Evolutionary conservation across 2,113 vertebrate genomes (phyloP).

Genomic region (Solea solea): DNA sequence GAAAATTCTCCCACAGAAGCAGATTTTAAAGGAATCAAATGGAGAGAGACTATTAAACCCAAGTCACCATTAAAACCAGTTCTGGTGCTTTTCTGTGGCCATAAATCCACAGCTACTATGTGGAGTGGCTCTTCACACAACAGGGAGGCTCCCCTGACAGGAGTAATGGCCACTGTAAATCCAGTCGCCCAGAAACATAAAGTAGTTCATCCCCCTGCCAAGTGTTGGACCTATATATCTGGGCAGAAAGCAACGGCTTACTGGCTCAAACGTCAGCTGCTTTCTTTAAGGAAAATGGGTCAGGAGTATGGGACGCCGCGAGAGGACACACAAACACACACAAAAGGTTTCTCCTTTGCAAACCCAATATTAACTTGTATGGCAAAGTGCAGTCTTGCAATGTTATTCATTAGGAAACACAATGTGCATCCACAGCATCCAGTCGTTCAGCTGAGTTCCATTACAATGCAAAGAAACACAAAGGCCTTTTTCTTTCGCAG

Average conservation of each 20-base stretch:
- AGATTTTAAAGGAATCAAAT: slow-evolving; percentile 33
- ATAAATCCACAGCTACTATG: slow-evolving; percentile 49
- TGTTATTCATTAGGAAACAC: too few species aligned
- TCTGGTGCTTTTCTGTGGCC: slow-evolving; percentile 18
- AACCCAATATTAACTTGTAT: slow-evolving; percentile 19
- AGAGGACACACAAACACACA: background rate
- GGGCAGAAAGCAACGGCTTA: slow-evolving; percentile 20
- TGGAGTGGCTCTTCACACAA: slow-evolving; percentile 47
- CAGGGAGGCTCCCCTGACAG: slow-evolving; percentile 37
- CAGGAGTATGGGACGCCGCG: background rate
- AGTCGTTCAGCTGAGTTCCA: slow-evolving; percentile 13
- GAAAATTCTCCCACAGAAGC: slow-evolving; percentile 32
- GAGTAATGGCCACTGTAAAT: slow-evolving; percentile 39
- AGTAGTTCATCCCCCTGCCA: background rate
- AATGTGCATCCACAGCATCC: background rate
- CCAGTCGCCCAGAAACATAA: slow-evolving; percentile 9
- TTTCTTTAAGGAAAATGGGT: slow-evolving; percentile 14
- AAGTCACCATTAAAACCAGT: slow-evolving; percentile 57
- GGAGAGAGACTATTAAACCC: slow-evolving; percentile 47
- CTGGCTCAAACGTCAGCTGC: slow-evolving; percentile 13
- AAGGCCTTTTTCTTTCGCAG: slow-evolving; percentile 42
- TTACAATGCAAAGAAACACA: slow-evolving; percentile 32
- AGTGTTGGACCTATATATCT: slow-evolving; percentile 20
- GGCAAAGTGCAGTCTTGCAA: background rate
- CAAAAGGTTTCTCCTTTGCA: slow-evolving; percentile 2